phyloP scores from a whole-genome alignment of 1,140 invertebrate species.

The Cyclina sinensis region DNA sequence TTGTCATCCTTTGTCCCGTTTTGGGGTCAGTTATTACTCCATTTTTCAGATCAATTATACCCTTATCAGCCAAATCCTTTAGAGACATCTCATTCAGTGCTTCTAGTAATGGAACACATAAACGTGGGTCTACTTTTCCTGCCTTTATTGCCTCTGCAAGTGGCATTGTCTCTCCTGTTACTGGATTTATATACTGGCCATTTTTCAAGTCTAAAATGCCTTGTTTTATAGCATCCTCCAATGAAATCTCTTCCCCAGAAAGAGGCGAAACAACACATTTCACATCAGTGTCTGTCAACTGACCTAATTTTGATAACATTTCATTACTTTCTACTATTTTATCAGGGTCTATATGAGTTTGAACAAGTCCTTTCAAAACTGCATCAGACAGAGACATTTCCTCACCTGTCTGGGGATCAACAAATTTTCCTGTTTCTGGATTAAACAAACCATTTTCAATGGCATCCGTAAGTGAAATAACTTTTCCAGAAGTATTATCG shows the following conservation, averaged over 20 bases:
- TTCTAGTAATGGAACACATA: conserved; percentile 88
- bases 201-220: conserved; percentile 79
- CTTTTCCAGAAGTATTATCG: conserved; percentile 76
- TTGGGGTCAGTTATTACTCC: conserved; percentile 75
- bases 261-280: conserved; percentile 73
- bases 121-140: conserved; percentile 82
- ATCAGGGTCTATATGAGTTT: conserved; percentile 77
- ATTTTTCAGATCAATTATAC: conserved; percentile 88
- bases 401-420: conserved; percentile 76
- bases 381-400: conserved; percentile 80
- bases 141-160: conserved; percentile 77
- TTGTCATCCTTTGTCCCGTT: conserved; percentile 74
- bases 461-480: conserved; percentile 78
- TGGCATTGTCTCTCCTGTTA: conserved; percentile 70
- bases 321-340: conserved; percentile 75
- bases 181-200: conserved; percentile 74
- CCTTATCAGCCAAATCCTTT: conserved; percentile 91
- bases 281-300: conserved; percentile 75
- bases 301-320: conserved; percentile 75
- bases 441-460: conserved; percentile 80
- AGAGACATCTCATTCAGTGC: conserved; percentile 89
- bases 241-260: conserved; percentile 68
- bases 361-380: conserved; percentile 73
- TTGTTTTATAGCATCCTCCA: conserved; percentile 81
- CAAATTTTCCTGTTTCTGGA: conserved; percentile 78